These are phyloP conservation scores for Cryptophagus acutangulus DNA, from an alignment of 2,888 invertebrate genomes.

Conservation along the genomic window DNA sequence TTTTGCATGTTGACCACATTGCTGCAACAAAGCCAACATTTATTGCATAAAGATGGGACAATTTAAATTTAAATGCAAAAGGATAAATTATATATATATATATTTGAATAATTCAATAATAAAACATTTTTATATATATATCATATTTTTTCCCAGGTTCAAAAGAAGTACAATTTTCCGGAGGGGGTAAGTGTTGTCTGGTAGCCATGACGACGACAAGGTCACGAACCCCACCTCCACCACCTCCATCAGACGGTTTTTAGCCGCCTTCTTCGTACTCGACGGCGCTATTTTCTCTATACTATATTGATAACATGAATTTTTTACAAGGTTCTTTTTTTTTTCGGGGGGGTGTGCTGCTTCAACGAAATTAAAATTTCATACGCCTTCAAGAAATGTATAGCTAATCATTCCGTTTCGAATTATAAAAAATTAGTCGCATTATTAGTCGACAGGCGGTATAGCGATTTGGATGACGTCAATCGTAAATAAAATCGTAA, in stretches of 20 bases:
- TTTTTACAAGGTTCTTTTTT: too few species aligned
- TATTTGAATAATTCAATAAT: slow-evolving; percentile 19
- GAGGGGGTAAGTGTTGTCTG: slow-evolving; percentile 44
- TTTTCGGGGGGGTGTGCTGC: too few species aligned
- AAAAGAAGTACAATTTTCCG: slow-evolving; percentile 9
- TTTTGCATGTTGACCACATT: slow-evolving; percentile 52
- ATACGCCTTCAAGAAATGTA: too few species aligned
- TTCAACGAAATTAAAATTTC: too few species aligned
- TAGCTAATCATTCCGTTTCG: too few species aligned
- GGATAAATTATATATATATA: neutral
- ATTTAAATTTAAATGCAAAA: neutral
- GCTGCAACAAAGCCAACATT: slow-evolving; percentile 44
- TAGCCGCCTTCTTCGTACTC: slow-evolving; percentile 37
- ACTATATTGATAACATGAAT: too few species aligned
- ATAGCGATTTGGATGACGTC: too few species aligned
- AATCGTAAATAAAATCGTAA: too few species aligned
- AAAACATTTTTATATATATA: slow-evolving; percentile 25
- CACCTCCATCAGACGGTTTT: slow-evolving; percentile 28
- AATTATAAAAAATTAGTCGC: too few species aligned
- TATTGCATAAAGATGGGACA: neutral
- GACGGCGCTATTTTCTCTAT: too few species aligned
- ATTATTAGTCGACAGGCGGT: too few species aligned
- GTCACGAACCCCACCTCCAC: slow-evolving; percentile 37
- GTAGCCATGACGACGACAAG: slow-evolving; percentile 47
- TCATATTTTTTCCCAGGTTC: slow-evolving; percentile 32